Evolutionary conservation across 1,140 invertebrate genomes (phyloP).

Genomic region (Caenorhabditis briggsae): DNA sequence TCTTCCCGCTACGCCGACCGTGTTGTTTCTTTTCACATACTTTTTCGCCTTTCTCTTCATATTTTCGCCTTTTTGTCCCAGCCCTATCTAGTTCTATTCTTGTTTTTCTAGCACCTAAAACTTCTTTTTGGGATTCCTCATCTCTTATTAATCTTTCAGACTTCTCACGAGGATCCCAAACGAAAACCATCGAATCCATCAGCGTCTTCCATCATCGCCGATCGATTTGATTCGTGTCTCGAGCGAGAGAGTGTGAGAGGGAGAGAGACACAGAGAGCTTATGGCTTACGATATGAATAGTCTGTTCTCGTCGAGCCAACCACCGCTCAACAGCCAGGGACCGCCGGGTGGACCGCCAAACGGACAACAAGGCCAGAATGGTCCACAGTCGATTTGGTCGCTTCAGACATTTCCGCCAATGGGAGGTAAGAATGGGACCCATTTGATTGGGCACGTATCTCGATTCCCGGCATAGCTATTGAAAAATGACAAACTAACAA

Average conservation of each 20-base stretch:
- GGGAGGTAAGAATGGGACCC: constrained; percentile 10
- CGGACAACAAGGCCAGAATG: background rate
- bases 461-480: too few species aligned
- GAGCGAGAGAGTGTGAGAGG: background rate
- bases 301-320: constrained; percentile 46
- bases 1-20: background rate
- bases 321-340: background rate
- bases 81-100: background rate
- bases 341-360: background rate
- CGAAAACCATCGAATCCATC: background rate
- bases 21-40: constrained; percentile 56
- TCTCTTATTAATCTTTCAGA: background rate
- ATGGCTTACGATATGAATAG: constrained; percentile 50
- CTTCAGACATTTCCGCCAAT: constrained; percentile 22
- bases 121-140: background rate
- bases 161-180: constrained; percentile 14
- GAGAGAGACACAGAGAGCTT: background rate
- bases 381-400: constrained; percentile 15
- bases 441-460: too few species aligned
- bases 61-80: background rate
- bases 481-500: too few species aligned
- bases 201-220: background rate
- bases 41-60: constrained; percentile 24
- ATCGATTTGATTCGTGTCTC: background rate
- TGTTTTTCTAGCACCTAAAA: background rate